Evolutionary conservation across 2,797 vertebrate species (phyloP), one percentile per base, ranked within the genome.

Genomic region (Falco rusticolus): DNA sequence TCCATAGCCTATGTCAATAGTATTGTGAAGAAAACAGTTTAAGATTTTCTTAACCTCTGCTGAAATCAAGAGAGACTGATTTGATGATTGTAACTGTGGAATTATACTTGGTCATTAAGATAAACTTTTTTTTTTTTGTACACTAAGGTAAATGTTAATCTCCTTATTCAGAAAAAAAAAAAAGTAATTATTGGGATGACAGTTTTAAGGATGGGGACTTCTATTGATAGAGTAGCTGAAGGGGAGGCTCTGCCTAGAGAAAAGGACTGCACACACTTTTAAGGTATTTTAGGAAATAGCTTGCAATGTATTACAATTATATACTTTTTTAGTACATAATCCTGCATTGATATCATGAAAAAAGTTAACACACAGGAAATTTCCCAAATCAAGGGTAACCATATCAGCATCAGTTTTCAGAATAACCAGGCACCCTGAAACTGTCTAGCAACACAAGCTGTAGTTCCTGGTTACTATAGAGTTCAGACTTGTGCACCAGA

Each of bases 401-500:
- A 22, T 14, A 65, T 13, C 33, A 54, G 39, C 48, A 69, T 13
- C 43, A 51, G 51, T 54, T 76, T 92, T 53, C 54, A 43, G 24
- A 72, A 65, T 33, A 72, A 63, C 8, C n/a, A 60, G n/a, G 41
- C 22, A 80, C 6, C 15, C 37, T 76, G 33, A 28, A 84, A 86
- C 84, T 94, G 74, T 57, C n/a, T 41, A 88, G 91, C 88, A 94
- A 64, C 29, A 65, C 18, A 84, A 84, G 64, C 87, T 71, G 16
- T 68, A 68, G 89, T 61, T 90, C 83, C 86, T 93, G 68, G 80
- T 93, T 65, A 70, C 25, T 45, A 59, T 29, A 87, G 82, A 90
- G 60, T 71, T 74, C 76, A 79, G 83, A 74, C 39, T 91, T 93
- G 77, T 89, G 91, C 63, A 84, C 45, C 84, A 94, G 77, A 90